Evolutionary conservation across 2,113 vertebrate species (phyloP).

Genomic region (Glareola pratincola): DNA sequence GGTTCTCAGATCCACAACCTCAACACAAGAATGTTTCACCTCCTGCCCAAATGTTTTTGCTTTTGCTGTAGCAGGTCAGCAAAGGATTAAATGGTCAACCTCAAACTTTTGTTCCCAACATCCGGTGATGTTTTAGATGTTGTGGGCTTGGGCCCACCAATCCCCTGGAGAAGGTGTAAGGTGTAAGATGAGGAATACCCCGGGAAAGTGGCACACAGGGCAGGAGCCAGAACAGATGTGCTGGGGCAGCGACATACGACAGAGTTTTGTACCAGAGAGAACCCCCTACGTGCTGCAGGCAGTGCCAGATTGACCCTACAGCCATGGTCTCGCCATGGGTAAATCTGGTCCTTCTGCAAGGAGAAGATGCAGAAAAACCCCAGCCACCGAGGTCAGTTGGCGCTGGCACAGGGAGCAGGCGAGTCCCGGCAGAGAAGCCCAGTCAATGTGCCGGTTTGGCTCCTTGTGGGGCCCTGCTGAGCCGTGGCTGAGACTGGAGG

Average conservation of each 20-base stretch:
- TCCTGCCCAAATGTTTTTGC: not conserved
- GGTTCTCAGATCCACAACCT: not conserved
- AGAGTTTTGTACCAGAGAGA: not conserved
- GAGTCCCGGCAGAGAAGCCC: not conserved
- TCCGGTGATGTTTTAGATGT: not conserved
- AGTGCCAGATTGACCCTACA: not conserved
- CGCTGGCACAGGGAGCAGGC: fast-evolving
- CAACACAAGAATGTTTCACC: not conserved
- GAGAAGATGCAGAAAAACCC: not conserved
- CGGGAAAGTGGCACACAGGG: not conserved
- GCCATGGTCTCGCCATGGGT: not conserved
- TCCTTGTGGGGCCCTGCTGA: not conserved
- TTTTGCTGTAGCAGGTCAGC: not conserved
- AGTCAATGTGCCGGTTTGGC: fast-evolving
- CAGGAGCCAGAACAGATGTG: not conserved
- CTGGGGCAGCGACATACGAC: fast-evolving
- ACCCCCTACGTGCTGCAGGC: fast-evolving
- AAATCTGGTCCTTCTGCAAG: not conserved
- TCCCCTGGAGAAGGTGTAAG: not conserved
- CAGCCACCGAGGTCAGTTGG: not conserved
- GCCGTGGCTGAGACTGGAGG: not conserved
- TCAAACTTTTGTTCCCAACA: not conserved
- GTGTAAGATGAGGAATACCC: not conserved
- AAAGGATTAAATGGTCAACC: not conserved
- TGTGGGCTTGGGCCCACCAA: fast-evolving